Base-by-base conservation (phyloP, 2,797 vertebrate species). In the Lophius americanus region DNA sequence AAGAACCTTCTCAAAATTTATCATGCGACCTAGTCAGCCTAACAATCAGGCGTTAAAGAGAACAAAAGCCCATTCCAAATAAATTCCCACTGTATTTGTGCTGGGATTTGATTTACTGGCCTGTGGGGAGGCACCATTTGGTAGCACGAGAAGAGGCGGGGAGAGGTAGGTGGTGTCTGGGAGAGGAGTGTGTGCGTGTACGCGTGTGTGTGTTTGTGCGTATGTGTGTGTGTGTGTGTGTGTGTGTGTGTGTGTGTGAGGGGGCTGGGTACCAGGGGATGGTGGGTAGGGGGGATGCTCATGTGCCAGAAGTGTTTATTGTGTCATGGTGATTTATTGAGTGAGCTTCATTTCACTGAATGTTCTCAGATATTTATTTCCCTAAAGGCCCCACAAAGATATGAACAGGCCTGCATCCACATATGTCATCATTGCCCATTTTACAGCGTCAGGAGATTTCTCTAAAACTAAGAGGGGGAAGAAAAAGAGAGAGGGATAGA, bases 261-360 rank as follows among this genome's bases (percentile, higher is more conserved):
- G 90, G 87, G 88, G 88, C 85, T 88, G 88, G 87, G 90, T 81
- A 90, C 81, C 83, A 88, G 75, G 87, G 86, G 88, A 89, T 85
- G 83, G 78, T 89, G 89, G 87, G 84, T 79, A 74, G 81, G 88
- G 93, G 93, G 91, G 92, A 90, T 93, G 94, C 91, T 95, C 96
- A 94, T 97, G 96, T 98, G 97, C 97, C 97, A 99, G 97, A 98
- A 98, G 97, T 99, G 97, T 98, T 95, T 99, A 99, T 98, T 98
- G 97, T 98, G 97, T 99, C 98, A 99, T 96, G 95, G 98, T 99
- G 98, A 99, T 99, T 99, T 99, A 99, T 99, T 98, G 97, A 99
- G 96, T 98, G 96, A 98, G 98, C 96, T 98, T 98, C 98, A 98
- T 97, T 99, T 96, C 97, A 96, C 96, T 96, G 97, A 99, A 99